Evolutionary conservation across 2,888 invertebrate species (phyloP), one percentile per base, ranked within the genome.

Genomic region (Hypomecis punctinalis): DNA sequence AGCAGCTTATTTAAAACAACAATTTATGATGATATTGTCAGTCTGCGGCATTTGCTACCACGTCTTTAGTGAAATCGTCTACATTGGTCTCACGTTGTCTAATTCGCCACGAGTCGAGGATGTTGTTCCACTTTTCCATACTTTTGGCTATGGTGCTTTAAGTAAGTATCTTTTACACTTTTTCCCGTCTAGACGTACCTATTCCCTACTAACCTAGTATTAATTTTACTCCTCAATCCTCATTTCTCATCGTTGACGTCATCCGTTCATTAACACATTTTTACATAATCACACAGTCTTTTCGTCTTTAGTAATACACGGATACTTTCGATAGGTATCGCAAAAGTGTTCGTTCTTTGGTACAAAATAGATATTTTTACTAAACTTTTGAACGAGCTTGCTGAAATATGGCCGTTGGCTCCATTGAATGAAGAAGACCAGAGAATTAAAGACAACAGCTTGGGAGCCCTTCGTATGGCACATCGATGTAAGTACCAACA

Each of bases 41-140:
- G 81, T 89, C 62, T 83, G 80, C 51, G 71, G 83, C 57, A 87
- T 91, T 68, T 88, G 85, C 73, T 89, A 86, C 74, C 92, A 91
- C 74, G 89, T 90, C 42, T 89, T 89, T 69, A 88, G 89, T 82
- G 93, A 92, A 79, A 78, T 90, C 66, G 82, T 76, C 69, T 86
- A 82, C 79, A 92, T 92, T 69, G 81, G 79, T 53, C 79, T 91
- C 77, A 88, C 88, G 71, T 82, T 91, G 76, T 78, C 84, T 42
- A 84, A 86, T 79, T 88, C 91, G 68, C 91, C 92, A 73, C 82
- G 83, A 76, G 85, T 93, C 49, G 91, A 93, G 79, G 86, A 91
- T 69, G 88, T 91, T 67, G 91, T 93, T 66, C 91, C 91, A 73
- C 84, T 91, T 78, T 88, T 92, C 66, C 92, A 92, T 73, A 89